phyloP scores from a whole-genome alignment of 2,888 invertebrate genomes.

The Junonia oenone region DNA sequence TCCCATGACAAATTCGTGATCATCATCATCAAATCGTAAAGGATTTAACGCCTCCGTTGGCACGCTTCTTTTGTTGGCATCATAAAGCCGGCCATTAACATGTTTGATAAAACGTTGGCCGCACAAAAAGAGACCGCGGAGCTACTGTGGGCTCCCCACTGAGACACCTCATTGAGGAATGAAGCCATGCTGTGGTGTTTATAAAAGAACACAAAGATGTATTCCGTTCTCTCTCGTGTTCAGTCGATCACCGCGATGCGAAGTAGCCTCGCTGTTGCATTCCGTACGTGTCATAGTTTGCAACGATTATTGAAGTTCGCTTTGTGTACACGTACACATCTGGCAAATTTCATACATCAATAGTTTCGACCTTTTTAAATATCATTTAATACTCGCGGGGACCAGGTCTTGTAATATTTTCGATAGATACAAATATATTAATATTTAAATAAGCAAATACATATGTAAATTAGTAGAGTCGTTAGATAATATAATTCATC shows the following conservation, averaged over 20 bases:
- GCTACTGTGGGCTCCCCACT: conserved; percentile 72
- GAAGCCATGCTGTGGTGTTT: conserved; percentile 67
- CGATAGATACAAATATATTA: neutral
- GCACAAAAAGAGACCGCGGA: conserved; percentile 69
- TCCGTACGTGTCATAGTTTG: conserved; percentile 22
- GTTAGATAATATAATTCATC: too few species aligned
- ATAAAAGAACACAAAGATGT: conserved; percentile 38
- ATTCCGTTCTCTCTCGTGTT: conserved; percentile 29
- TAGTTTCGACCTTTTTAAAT: neutral
- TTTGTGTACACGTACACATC: conserved; percentile 21
- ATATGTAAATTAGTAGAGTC: neutral
- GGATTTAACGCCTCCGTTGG: conserved; percentile 80
- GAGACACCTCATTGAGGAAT: conserved; percentile 58
- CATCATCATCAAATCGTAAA: conserved; percentile 75
- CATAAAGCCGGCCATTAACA: conserved; percentile 77
- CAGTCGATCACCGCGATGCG: conserved; percentile 16
- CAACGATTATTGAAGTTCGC: conserved; percentile 13
- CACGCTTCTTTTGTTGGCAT: conserved; percentile 76
- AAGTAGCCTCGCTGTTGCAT: conserved; percentile 19
- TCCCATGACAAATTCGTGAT: conserved; percentile 71
- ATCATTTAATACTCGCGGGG: neutral
- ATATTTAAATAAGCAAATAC: neutral
- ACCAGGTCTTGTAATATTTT: neutral
- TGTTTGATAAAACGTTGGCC: conserved; percentile 75
- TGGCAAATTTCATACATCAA: conserved; percentile 13